Evolutionary conservation across 2,888 invertebrate genomes (phyloP).

Genomic region (Fragum fragum): DNA sequence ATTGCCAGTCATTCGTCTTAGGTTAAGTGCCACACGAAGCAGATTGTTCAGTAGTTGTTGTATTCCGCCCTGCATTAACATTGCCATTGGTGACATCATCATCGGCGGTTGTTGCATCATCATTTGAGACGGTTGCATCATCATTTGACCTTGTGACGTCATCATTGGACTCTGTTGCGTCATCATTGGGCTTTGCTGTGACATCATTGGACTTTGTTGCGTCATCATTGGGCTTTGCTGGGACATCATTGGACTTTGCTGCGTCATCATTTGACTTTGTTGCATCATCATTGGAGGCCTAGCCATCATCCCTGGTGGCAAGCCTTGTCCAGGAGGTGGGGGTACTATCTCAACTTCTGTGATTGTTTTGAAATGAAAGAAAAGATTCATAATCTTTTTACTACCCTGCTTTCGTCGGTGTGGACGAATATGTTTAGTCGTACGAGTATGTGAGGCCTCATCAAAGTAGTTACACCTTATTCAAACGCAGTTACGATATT

Average conservation of each 20-base stretch:
- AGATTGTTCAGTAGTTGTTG: slow-evolving; percentile 39
- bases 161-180: not conserved
- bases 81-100: not conserved
- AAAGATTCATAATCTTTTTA: too few relatives aligned
- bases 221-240: not conserved
- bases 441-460: too few relatives aligned
- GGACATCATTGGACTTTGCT: slow-evolving; percentile 21
- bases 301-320: not conserved
- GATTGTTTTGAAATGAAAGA: not conserved
- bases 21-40: slow-evolving; percentile 32
- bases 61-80: not conserved
- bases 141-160: not conserved
- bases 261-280: slow-evolving; percentile 11
- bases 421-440: too few relatives aligned
- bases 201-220: slow-evolving; percentile 1
- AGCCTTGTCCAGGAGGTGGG: slow-evolving; percentile 38
- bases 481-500: too few relatives aligned
- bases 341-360: slow-evolving; percentile 60
- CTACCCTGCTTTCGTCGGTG: too few relatives aligned
- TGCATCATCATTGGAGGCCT: slow-evolving; percentile 17
- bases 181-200: not conserved
- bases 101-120: slow-evolving; percentile 8
- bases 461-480: too few relatives aligned
- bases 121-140: slow-evolving; percentile 5
- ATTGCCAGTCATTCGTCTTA: slow-evolving; percentile 42